A percentile compares a stretch with the other conserved stretches of the same genome.
These are phyloP conservation scores for Coecobrya sp. DNA, from an alignment of 2,888 invertebrate genomes.

Conservation along the genomic window DNA sequence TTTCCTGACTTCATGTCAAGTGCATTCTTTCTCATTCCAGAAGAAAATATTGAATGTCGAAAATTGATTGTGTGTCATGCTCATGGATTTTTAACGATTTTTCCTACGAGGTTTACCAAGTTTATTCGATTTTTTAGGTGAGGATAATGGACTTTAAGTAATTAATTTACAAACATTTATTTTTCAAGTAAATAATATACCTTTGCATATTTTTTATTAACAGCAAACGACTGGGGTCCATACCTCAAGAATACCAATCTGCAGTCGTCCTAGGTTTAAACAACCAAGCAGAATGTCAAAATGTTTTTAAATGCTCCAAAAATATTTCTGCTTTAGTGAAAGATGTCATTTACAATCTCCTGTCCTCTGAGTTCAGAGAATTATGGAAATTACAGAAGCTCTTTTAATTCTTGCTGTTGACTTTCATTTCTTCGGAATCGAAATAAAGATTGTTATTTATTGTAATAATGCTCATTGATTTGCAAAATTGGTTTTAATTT, in stretches of 20 bases:
- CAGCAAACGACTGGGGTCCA: conserved; percentile 77
- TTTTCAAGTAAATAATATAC: neutral
- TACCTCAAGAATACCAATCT: conserved; percentile 78
- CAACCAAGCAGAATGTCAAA: conserved; percentile 82
- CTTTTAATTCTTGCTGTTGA: conserved; percentile 51
- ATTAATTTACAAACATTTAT: neutral
- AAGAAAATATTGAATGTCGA: conserved; percentile 81
- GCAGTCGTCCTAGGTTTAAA: conserved; percentile 83
- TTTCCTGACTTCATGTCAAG: conserved; percentile 81
- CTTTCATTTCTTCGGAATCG: neutral
- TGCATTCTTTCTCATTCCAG: conserved; percentile 83
- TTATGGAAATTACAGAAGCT: conserved; percentile 69
- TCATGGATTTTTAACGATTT: conserved; percentile 84
- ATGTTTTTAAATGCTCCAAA: conserved; percentile 61
- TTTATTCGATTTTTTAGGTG: conserved; percentile 84
- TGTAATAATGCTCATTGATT: no score
- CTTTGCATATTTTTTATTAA: conserved; percentile 32
- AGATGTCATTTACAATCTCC: conserved; percentile 15
- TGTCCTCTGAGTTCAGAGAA: conserved; percentile 11
- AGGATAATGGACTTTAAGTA: conserved; percentile 20
- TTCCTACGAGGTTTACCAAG: conserved; percentile 77
- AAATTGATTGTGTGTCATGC: conserved; percentile 85
- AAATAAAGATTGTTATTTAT: no score
- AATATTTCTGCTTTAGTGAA: conserved; percentile 55
- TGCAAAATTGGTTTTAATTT: no score